Evolutionary conservation across 2,888 invertebrate species (phyloP).

Genomic region (Ochropleura plecta): DNA sequence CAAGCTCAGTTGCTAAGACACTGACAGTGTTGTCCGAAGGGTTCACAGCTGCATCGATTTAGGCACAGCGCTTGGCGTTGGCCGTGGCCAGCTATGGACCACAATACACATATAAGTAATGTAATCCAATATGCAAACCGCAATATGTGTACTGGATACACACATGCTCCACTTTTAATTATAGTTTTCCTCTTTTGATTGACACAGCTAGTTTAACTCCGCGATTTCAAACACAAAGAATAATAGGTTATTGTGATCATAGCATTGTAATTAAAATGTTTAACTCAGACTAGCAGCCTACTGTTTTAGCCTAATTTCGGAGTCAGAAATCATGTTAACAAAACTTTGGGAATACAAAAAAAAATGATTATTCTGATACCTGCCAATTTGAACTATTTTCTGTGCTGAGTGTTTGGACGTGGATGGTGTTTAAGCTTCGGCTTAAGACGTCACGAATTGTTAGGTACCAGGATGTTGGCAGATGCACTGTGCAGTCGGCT

Average conservation of each 20-base stretch:
- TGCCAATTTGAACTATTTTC: constrained; percentile 8
- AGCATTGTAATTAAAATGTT: constrained; percentile 12
- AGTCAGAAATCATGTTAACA: background rate
- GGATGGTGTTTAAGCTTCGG: background rate
- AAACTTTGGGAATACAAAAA: no score
- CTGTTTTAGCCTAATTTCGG: background rate
- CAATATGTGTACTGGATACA: constrained; percentile 64
- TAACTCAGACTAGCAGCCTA: background rate
- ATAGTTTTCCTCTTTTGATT: constrained; percentile 54
- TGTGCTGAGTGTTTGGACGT: background rate
- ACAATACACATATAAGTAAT: constrained; percentile 66
- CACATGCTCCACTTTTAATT: constrained; percentile 51
- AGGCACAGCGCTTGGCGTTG: constrained; percentile 62
- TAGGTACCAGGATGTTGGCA: constrained; percentile 4
- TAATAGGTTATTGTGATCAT: background rate
- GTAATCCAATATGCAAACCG: constrained; percentile 73
- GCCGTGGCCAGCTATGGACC: constrained; percentile 69
- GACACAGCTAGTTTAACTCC: constrained; percentile 25
- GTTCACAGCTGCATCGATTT: constrained; percentile 61
- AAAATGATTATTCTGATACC: background rate
- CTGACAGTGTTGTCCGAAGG: constrained; percentile 34
- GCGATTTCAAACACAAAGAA: constrained; percentile 29
- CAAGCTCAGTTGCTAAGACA: constrained; percentile 20
- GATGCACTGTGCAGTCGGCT: background rate
- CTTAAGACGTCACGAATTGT: background rate